These are phyloP conservation scores for Apaloderma vittatum DNA, from an alignment of 2,113 vertebrate genomes.

Conservation along the genomic window DNA sequence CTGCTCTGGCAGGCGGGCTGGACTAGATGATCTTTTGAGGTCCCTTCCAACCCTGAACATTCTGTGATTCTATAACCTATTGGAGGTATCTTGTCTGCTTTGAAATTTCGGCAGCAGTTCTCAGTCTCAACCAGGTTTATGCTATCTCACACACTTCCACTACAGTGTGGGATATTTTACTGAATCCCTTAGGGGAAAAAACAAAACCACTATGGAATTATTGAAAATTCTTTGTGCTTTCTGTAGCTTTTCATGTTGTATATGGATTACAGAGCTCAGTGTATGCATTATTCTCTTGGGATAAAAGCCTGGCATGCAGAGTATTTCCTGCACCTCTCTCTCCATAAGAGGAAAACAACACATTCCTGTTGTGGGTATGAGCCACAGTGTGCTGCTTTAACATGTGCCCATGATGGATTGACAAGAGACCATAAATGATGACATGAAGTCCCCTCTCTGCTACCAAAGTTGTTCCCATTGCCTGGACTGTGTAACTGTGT, in stretches of 20 bases:
- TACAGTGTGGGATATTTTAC: not conserved
- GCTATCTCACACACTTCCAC: not conserved
- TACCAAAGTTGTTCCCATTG: not conserved
- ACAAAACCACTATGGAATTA: not conserved
- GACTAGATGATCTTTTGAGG: too few species aligned
- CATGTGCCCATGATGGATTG: fast-evolving
- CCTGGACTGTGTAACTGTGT: not conserved
- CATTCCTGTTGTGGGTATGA: not conserved
- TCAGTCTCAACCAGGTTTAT: not conserved
- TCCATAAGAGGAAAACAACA: not conserved
- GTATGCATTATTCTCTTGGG: not conserved
- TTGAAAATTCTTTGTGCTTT: not conserved
- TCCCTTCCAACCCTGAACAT: too few species aligned
- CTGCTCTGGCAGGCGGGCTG: too few species aligned
- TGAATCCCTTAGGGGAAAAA: not conserved
- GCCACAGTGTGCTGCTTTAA: not conserved
- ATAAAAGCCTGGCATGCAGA: not conserved
- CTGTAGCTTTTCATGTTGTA: not conserved
- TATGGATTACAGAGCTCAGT: not conserved
- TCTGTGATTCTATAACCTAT: too few species aligned
- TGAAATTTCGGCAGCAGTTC: not conserved
- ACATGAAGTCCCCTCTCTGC: not conserved
- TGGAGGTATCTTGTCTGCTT: not conserved
- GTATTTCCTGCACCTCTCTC: not conserved
- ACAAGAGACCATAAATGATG: not conserved